Base-by-base conservation (phyloP, 2,113 vertebrate species). In the Laticauda colubrina region DNA sequence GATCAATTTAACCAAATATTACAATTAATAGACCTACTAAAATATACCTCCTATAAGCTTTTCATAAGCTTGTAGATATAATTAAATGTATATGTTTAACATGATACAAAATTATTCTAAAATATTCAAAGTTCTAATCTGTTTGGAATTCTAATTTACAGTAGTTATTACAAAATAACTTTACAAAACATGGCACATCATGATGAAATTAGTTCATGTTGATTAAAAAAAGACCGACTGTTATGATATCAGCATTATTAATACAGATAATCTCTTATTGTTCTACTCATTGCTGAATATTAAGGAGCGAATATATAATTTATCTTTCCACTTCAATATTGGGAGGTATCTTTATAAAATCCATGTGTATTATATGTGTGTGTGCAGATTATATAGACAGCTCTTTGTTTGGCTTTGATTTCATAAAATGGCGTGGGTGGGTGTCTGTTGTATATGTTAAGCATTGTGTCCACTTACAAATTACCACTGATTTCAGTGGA, bases 161-260 rank as follows among this genome's bases (percentile, higher is more conserved):
- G 69, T 23, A 0, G 39, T 18, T 26, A 34, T 64, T 57, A 90
- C 20, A 51, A 48, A 75, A 89, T 18, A 5, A 5, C 0, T 48
- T 81, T 21, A 81, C 3, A 43, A 34, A 81, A 81, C 34, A 9
- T 34, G 12, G 11, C 43, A 53, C 3, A 0, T 5, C n/a, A 10
- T 0, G 18, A 59, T 4, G 10, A 12, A 87, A 18, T 53, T 87
- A 21, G 2, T 39, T 34, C 11, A 2, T 4, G 2, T 0, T 88
- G 87, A 18, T 51, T 48, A 2, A 0, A 12, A 0, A 21, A 53
- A 15, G 51, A 4, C 87, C 11, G 4, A 7, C 85, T 55, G 15
- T 0, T n/a, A 2, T 1, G 2, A 11, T 69, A 39, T 4, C 14
- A 85, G 14, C 12, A 0, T 0, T 18, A 5, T 0, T 0, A 34